Evolutionary conservation across 2,888 invertebrate genomes (phyloP).

Genomic region (Philaethria dido): DNA sequence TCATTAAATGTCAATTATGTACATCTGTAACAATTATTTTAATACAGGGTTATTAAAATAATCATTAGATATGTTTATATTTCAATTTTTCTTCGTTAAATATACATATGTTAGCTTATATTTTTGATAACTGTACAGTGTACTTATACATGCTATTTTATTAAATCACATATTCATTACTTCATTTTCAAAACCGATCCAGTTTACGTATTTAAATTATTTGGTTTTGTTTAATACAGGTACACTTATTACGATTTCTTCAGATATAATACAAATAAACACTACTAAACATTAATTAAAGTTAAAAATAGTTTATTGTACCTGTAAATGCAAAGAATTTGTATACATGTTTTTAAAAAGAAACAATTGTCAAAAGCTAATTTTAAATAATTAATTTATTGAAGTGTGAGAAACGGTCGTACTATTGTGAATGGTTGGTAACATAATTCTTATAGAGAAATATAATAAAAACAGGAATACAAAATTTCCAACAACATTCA

Average conservation of each 20-base stretch:
- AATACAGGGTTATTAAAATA: no score
- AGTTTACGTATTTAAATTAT: not conserved
- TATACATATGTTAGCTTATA: no score
- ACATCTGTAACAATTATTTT: no score
- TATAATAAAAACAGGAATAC: constrained; percentile 7
- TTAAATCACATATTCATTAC: no score
- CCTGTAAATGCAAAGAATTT: not conserved
- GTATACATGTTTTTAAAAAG: not conserved
- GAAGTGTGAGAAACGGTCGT: constrained; percentile 49
- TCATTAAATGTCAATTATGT: no score
- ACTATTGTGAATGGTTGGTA: not conserved
- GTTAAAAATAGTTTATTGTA: constrained; percentile 4
- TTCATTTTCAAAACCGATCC: not conserved
- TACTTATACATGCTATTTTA: no score
- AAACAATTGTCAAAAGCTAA: not conserved
- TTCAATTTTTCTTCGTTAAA: no score
- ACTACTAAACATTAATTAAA: not conserved
- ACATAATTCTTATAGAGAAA: not conserved
- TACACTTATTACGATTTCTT: constrained; percentile 3
- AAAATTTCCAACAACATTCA: constrained; percentile 8
- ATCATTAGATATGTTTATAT: no score
- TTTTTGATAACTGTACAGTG: no score
- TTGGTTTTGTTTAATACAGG: not conserved
- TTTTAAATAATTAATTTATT: constrained; percentile 9
- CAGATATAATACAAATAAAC: not conserved